Conservation (phyloP, 92 coral and sea anemone species). For the Galaxea fascicularis region DNA sequence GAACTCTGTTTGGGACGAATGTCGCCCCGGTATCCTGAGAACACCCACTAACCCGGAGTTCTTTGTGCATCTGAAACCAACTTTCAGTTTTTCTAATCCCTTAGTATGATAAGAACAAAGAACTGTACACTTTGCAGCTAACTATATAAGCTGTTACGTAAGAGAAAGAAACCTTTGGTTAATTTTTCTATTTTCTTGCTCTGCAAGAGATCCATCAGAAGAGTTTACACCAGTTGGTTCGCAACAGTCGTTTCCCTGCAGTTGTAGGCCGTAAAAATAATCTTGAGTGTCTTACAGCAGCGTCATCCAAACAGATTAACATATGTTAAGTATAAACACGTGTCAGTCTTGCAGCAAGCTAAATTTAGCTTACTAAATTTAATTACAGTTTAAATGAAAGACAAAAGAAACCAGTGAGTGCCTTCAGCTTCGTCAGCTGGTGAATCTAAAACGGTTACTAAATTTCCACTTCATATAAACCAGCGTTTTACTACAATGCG, state of each 20-base stretch:
- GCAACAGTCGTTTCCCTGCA: background rate
- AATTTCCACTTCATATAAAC: too few relatives aligned
- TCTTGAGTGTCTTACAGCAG: background rate
- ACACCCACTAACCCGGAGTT: background rate
- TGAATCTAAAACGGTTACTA: too few relatives aligned
- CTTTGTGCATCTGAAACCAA: background rate
- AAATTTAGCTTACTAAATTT: too few relatives aligned
- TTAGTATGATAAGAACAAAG: background rate
- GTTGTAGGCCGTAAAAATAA: background rate
- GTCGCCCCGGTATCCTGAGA: too few relatives aligned
- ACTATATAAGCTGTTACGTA: too few relatives aligned
- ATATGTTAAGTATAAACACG: background rate
- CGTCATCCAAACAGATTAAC: background rate
- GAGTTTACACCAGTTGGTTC: background rate
- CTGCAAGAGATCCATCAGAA: background rate
- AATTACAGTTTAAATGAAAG: too few relatives aligned
- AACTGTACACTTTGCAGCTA: too few relatives aligned
- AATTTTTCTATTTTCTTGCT: too few relatives aligned
- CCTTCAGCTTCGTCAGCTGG: too few relatives aligned
- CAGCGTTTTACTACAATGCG: too few relatives aligned
- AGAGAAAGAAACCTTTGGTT: background rate
- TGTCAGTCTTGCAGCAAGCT: background rate
- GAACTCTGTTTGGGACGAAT: too few relatives aligned
- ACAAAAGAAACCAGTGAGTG: too few relatives aligned
- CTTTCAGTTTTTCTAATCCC: conserved; percentile 4